phyloP scores from a whole-genome alignment of 2,797 vertebrate species.

The Sitta carolinensis region DNA sequence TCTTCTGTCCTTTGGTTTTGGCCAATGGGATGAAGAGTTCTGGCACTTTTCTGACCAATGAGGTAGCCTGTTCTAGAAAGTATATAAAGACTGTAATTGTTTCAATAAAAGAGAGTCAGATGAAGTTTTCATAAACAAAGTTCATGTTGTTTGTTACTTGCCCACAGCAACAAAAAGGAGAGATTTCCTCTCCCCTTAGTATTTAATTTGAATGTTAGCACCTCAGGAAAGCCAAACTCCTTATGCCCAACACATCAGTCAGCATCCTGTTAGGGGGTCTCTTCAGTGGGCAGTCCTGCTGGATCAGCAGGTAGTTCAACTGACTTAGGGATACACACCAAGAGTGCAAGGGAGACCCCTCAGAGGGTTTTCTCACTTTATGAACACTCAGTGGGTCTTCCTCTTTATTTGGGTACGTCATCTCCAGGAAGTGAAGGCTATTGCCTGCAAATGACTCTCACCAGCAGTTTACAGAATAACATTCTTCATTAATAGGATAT shows the following conservation, averaged over 20 bases:
- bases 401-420: neutral
- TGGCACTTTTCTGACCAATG: too few relatives aligned
- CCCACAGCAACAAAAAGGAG: too few relatives aligned
- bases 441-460: fast-evolving
- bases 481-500: neutral
- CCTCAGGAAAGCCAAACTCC: neutral
- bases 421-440: too few relatives aligned
- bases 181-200: neutral
- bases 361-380: neutral
- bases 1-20: too few relatives aligned
- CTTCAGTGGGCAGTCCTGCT: neutral
- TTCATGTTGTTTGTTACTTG: too few relatives aligned
- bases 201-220: neutral
- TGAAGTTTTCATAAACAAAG: too few relatives aligned
- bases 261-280: fast-evolving
- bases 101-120: too few relatives aligned
- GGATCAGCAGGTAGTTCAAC: fast-evolving
- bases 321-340: neutral
- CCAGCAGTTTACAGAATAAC: neutral
- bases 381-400: neutral
- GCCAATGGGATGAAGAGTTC: too few relatives aligned
- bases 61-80: too few relatives aligned
- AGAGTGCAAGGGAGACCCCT: neutral
- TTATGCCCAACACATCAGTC: neutral
- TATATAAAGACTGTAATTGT: too few relatives aligned